Base-by-base conservation (phyloP, 2,113 vertebrate genomes). In the Ciconia boyciana region DNA sequence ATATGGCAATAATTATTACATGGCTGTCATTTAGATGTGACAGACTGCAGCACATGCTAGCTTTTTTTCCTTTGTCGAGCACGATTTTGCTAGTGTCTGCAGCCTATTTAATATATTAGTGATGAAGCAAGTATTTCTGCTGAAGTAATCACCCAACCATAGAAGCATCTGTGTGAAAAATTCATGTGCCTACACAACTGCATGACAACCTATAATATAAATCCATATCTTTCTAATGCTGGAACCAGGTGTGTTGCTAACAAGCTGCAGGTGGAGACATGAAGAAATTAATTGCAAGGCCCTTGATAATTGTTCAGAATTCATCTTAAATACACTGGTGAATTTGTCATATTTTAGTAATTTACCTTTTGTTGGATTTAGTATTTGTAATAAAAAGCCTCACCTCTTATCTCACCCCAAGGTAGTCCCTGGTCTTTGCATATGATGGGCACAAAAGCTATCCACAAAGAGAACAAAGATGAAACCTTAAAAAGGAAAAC, bases 171-270 rank as follows among this genome's bases (percentile, higher is more conserved):
- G 62, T 19, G 54, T 91, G 55, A 92, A 83, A 96, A 90, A 95
- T 70, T 75, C 55, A 51, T 54, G 43, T 36, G 64, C 46, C 65
- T 75, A 74, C 51, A 61, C 60, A 57, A 88, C 66, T 41, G 76
- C 48, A 68, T 22, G 65, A 92, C 55, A 87, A 44, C 31, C n/a
- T 69, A 72, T 72, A 71, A 54, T 24, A 64, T 4, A 48, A 89
- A 91, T 66, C 51, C 43, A 60, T 26, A 81, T 7, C 41, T 26
- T 31, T 49, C 48, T 39, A 54, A 39, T 20, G 16, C 39, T 84
- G 52, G 83, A 87, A 60, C 39, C 89, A 95, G 72, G 61, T 95
- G 90, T 61, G 55, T 84, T 92, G 65, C 61, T 94, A 83, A 90
- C 51, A 80, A 84, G 83, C 66, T 89, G 86, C 94, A 95, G 88